phyloP scores from a whole-genome alignment of 64 coral and sea anemone genomes.

The Stichodactyla mertensii region DNA sequence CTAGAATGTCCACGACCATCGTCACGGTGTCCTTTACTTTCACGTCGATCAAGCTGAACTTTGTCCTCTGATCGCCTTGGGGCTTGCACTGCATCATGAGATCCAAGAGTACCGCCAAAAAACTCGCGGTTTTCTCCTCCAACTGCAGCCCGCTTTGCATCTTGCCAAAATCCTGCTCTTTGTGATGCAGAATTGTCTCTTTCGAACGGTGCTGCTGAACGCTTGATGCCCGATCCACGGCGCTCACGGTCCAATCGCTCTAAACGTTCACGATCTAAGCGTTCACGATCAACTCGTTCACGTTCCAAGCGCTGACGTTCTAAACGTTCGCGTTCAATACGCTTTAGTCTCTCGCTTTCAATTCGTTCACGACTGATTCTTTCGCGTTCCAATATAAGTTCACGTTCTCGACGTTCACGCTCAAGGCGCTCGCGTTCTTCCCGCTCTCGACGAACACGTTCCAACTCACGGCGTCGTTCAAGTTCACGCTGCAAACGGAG shows the following conservation, averaged over 20 bases:
- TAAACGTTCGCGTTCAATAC: slow-evolving; percentile 90
- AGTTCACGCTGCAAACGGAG: slow-evolving; percentile 67
- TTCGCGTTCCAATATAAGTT: slow-evolving; percentile 73
- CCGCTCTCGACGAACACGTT: slow-evolving; percentile 66
- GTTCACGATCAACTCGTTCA: slow-evolving; percentile 81
- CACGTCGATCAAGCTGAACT: slow-evolving; percentile 59
- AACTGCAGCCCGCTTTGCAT: slow-evolving; percentile 74
- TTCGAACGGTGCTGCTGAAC: slow-evolving; percentile 51
- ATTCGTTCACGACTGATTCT: slow-evolving; percentile 91
- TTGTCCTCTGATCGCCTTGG: slow-evolving; percentile 44
- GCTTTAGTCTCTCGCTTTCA: slow-evolving; percentile 81
- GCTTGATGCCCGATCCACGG: slow-evolving; percentile 58
- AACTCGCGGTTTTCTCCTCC: slow-evolving; percentile 60
- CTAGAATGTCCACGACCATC: slow-evolving; percentile 24
- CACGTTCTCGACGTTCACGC: slow-evolving; percentile 88
- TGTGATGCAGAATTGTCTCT: slow-evolving; percentile 41
- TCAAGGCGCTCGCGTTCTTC: slow-evolving; percentile 83
- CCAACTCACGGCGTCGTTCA: slow-evolving; percentile 84
- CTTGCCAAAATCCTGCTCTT: slow-evolving; percentile 81
- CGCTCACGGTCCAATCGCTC: slow-evolving; percentile 66
- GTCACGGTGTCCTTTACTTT: slow-evolving; percentile 83
- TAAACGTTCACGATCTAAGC: slow-evolving; percentile 79
- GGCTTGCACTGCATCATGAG: slow-evolving; percentile 27
- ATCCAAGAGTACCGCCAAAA: slow-evolving; percentile 51
- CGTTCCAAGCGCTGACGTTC: slow-evolving; percentile 94